A percentile compares a stretch with the other conserved stretches of the same genome.
Evolutionary conservation across 2,113 vertebrate species (phyloP).

Genomic region (Sprattus sprattus): DNA sequence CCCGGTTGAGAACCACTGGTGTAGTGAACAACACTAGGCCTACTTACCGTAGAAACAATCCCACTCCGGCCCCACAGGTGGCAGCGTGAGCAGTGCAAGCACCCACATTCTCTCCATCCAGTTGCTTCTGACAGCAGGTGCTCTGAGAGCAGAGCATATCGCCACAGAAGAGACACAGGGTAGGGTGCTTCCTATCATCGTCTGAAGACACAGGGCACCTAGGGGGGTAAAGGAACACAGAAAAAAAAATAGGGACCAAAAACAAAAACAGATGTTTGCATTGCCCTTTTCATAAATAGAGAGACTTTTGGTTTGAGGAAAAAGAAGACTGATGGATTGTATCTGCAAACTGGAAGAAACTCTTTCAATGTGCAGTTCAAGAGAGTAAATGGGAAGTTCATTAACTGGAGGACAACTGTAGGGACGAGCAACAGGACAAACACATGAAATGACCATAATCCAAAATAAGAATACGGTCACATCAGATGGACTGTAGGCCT

Average conservation of each 20-base stretch:
- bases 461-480: too few relatives aligned
- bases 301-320: neutral
- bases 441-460: too few relatives aligned
- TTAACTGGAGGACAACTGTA: too few relatives aligned
- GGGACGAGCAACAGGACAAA: too few relatives aligned
- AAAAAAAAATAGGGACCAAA: neutral
- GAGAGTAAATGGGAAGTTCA: too few relatives aligned
- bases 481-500: too few relatives aligned
- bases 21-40: too few relatives aligned
- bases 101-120: conserved; percentile 89
- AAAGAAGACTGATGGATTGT: too few relatives aligned
- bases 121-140: conserved; percentile 85
- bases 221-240: neutral
- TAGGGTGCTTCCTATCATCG: conserved; percentile 90
- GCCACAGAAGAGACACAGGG: conserved; percentile 93
- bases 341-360: too few relatives aligned
- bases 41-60: conserved; percentile 90
- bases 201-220: conserved; percentile 91
- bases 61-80: conserved; percentile 90
- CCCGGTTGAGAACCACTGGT: too few relatives aligned
- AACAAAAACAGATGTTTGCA: neutral
- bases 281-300: neutral
- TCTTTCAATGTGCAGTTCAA: too few relatives aligned
- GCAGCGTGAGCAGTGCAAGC: conserved; percentile 91
- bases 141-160: conserved; percentile 92